A percentile compares a stretch with the other conserved stretches of the same genome.
Evolutionary conservation across 2,797 vertebrate species (phyloP).

Genomic region (Acomys russatus): DNA sequence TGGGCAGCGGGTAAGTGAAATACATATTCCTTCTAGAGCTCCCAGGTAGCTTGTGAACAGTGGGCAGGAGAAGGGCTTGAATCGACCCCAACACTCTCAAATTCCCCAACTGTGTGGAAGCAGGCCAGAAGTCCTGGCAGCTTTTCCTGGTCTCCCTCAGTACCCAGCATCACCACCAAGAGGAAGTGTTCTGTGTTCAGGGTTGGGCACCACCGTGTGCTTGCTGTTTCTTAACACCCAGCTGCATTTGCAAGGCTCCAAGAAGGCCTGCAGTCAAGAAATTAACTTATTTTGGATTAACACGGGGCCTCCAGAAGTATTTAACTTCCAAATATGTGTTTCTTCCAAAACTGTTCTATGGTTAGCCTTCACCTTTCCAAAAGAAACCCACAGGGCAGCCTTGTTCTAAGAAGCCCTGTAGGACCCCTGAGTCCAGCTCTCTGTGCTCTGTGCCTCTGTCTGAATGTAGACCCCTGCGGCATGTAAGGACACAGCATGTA

Average conservation of each 20-base stretch:
- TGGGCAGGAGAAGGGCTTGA: background rate
- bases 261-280: constrained; percentile 29
- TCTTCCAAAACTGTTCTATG: background rate
- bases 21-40: background rate
- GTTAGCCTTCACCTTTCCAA: background rate
- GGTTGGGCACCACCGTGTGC: background rate
- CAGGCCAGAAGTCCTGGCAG: accelerated
- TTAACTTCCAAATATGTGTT: background rate
- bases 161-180: background rate
- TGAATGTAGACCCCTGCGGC: background rate
- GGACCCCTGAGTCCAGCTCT: background rate
- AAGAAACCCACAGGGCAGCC: background rate
- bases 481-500: background rate
- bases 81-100: background rate
- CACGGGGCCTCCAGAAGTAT: background rate
- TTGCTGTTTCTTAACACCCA: accelerated
- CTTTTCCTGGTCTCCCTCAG: background rate
- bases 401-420: background rate
- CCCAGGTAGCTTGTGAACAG: background rate
- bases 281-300: background rate
- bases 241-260: background rate
- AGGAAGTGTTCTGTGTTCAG: background rate
- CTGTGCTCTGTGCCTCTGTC: background rate
- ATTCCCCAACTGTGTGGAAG: background rate
- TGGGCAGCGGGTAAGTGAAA: constrained; percentile 93